Base-by-base conservation (phyloP, 2,797 vertebrate genomes). In the Chromobotia macracanthus region DNA sequence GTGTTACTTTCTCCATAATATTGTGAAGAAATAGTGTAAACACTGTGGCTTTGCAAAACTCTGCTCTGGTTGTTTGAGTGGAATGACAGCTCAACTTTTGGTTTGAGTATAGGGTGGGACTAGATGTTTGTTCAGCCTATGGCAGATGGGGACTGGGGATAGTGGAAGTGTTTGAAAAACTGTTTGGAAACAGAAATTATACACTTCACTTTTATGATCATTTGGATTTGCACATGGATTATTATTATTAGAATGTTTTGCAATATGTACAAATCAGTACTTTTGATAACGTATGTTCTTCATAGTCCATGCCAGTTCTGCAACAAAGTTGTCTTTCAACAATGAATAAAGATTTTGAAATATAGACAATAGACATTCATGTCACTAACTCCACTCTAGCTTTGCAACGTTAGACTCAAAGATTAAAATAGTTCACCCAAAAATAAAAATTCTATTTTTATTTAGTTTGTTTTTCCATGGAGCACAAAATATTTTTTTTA, bases 351-450 rank as follows among this genome's bases (percentile, higher is more conserved):
- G 35, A 56, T 75, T 77, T 79, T 31, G 1, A 38, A 21, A 41
- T 48, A 41, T 50, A 8, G 3, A 58, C 55, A 18, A 8, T n/a
- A 63, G 15, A 56, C 63, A 81, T 73, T 44, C 19, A 25, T 79
- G 58, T 72, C 18, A 48, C 1, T 73, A 51, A 41, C 53, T 56
- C 16, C 10, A 46, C 53, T 68, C 35, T 80, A 41, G 35, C 35
- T 82, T 65, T 35, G 21, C 53, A 73, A 13, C 31, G 72, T 68
- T 68, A 51, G 48, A 63, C 23, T 75, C 73, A 72, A 70, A 77
- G 56, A 61, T 9, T 31, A 63, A 10, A 16, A 63, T 25, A 65
- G 51, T 38, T 75, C 61, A 41, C 63, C 3, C 38, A 66, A 35
- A 55, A 53, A 55, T 25, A 12, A 44, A 41, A 51, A 6, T 65